Evolutionary conservation across 2,113 vertebrate species (phyloP).

Genomic region (Turdus rufiventris): DNA sequence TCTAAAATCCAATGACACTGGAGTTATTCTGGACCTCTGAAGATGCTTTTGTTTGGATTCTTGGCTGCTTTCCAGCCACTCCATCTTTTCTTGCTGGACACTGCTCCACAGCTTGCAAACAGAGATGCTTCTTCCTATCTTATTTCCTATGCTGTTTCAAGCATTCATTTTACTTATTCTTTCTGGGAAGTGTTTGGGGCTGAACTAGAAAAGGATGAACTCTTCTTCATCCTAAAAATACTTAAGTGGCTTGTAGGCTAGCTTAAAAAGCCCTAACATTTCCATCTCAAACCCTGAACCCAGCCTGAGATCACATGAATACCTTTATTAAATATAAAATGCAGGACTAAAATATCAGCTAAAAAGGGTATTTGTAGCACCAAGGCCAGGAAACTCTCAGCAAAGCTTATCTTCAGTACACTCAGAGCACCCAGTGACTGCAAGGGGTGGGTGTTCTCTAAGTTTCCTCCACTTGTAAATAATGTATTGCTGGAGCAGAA

Average conservation of each 20-base stretch:
- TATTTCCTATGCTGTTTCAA: not conserved
- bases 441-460: not conserved
- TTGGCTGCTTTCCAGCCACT: not conserved
- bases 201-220: not conserved
- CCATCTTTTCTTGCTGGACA: conserved; percentile 33
- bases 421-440: not conserved
- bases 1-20: not conserved
- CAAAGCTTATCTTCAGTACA: not conserved
- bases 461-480: not conserved
- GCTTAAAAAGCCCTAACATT: conserved; percentile 21
- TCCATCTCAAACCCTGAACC: conserved; percentile 46
- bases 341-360: not conserved
- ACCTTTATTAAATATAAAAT: conserved; percentile 2
- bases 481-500: not conserved
- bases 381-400: not conserved
- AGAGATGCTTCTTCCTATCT: not conserved
- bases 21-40: not conserved
- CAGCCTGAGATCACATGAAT: conserved; percentile 21
- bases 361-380: not conserved
- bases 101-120: conserved; percentile 8
- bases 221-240: conserved; percentile 40
- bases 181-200: not conserved
- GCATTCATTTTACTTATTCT: conserved; percentile 12
- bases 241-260: conserved; percentile 40
- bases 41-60: not conserved